Evolutionary conservation across 2,797 vertebrate genomes (phyloP), one percentile per base, ranked within the genome.

Genomic region (Alectoris magna): DNA sequence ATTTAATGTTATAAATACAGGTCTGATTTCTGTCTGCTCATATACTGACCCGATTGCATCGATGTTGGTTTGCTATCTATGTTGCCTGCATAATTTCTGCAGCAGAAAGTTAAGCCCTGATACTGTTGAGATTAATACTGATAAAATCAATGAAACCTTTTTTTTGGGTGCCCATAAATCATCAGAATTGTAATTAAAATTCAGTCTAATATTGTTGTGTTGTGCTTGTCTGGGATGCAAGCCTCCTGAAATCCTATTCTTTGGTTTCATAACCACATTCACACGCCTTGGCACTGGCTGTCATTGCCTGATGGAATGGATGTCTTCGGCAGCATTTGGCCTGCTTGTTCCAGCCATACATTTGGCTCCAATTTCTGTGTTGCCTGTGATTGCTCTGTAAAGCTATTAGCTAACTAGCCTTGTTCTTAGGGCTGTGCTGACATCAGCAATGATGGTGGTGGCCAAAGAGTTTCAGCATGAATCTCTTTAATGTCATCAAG

Each of bases 371-470:
- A 41, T 53, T 43, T 70, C 86, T 60, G 64, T 12, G 4, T 71
- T 93, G 74, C 77, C 64, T 34, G 18, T 88, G 93, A 55, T 55
- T 64, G 44, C 91, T 91, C 93, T 90, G 92, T 77, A 44, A 90
- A 93, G 91, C 88, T 94, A 96, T 96, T 95, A 95, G 92, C 92
- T 96, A 96, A 96, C 96, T 95, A 93, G 85, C 84, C 88, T 82
- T 95, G 85, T 85, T 92, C 91, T 87, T 73, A 49, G 90, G 88
- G 85, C 80, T 31, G 9, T 29, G 95, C 94, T 95, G 95, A 96
- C 88, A 92, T 94, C 96, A 96, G 95, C 95, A 90, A 5, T 19
- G 22, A 11, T 69, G 71, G 58, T 60, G 69, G 58, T 91, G 89
- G 89, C 94, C 96, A 95, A 92, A 87, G 74, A 90, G 62, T 67